Conservation (phyloP, 2,888 invertebrate genomes). For the Linhomoeus sp. region DNA sequence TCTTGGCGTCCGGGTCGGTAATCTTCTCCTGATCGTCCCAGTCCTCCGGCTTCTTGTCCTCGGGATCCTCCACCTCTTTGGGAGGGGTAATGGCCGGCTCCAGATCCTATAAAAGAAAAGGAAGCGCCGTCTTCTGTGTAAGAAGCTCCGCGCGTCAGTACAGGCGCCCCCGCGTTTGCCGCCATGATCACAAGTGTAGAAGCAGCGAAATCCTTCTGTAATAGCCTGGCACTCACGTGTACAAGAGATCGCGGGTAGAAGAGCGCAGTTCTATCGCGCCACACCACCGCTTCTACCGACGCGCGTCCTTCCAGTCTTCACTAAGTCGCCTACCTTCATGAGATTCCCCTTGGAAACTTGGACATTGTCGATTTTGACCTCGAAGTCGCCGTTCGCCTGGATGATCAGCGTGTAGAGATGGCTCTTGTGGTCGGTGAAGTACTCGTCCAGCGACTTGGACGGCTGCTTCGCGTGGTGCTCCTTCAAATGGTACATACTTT, state of each 20-base stretch:
- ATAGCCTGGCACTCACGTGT: slow-evolving; percentile 8
- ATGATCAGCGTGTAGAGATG: slow-evolving; percentile 62
- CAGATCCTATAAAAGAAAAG: slow-evolving; percentile 12
- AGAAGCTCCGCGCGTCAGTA: too few relatives aligned
- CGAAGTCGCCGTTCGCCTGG: slow-evolving; percentile 55
- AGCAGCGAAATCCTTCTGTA: too few relatives aligned
- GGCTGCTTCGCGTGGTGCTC: slow-evolving; percentile 93
- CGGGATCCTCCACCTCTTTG: slow-evolving; percentile 73
- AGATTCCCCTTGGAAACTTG: slow-evolving; percentile 15
- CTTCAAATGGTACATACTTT: slow-evolving; percentile 14
- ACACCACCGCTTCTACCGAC: too few relatives aligned
- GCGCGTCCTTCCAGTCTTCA: too few relatives aligned
- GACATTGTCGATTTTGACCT: slow-evolving; percentile 57
- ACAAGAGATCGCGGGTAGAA: slow-evolving; percentile 3
- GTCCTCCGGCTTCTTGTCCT: slow-evolving; percentile 56
- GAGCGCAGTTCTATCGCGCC: too few relatives aligned
- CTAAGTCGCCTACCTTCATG: too few relatives aligned
- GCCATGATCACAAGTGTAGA: too few relatives aligned
- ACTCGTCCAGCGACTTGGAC: slow-evolving; percentile 38
- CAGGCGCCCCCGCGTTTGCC: too few relatives aligned
- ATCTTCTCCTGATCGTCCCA: slow-evolving; percentile 93
- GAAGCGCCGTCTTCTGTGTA: too few relatives aligned
- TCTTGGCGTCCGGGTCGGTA: slow-evolving; percentile 59
- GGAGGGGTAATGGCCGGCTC: slow-evolving; percentile 79
- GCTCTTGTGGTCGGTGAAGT: slow-evolving; percentile 65